A percentile compares a stretch with the other conserved stretches of the same genome.
Evolutionary conservation across 1,140 invertebrate species (phyloP).

Genomic region (Helicoverpa zea): DNA sequence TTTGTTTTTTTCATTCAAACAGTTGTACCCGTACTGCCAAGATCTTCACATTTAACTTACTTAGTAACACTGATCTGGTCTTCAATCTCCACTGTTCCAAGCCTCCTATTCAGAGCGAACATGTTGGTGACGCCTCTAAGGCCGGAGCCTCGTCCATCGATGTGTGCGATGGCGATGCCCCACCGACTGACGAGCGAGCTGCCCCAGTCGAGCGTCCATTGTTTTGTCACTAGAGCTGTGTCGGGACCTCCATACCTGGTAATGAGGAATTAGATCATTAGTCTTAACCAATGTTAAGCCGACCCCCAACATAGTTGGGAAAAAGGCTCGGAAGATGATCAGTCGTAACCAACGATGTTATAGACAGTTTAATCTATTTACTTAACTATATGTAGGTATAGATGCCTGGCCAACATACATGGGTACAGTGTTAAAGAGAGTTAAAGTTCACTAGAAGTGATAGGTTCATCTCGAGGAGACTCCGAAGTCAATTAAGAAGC

Average conservation of each 20-base stretch:
- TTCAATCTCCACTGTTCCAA: conserved; percentile 95
- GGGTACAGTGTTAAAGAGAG: no score
- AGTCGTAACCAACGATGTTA: no score
- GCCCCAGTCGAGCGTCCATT: conserved; percentile 84
- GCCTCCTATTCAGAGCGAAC: conserved; percentile 92
- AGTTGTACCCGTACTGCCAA: not conserved
- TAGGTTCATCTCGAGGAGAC: no score
- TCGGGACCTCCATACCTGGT: conserved; percentile 94
- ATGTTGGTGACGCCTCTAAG: conserved; percentile 93
- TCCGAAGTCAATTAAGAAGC: no score
- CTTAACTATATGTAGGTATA: no score
- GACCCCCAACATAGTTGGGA: no score
- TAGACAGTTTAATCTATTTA: no score
- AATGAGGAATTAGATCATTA: not conserved
- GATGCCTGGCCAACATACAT: no score
- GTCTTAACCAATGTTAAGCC: no score
- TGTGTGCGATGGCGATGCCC: conserved; percentile 94
- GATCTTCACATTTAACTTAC: conserved; percentile 64
- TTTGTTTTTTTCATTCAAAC: no score
- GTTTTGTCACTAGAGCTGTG: conserved; percentile 91
- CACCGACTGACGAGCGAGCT: conserved; percentile 93
- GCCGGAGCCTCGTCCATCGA: conserved; percentile 96
- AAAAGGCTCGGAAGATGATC: no score
- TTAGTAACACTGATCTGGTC: conserved; percentile 91
- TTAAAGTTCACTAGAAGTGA: no score